Percentiles rank a stretch among this genome's conserved stretches.
phyloP scores from a whole-genome alignment of 2,797 vertebrate genomes.

The Varecia variegata region DNA sequence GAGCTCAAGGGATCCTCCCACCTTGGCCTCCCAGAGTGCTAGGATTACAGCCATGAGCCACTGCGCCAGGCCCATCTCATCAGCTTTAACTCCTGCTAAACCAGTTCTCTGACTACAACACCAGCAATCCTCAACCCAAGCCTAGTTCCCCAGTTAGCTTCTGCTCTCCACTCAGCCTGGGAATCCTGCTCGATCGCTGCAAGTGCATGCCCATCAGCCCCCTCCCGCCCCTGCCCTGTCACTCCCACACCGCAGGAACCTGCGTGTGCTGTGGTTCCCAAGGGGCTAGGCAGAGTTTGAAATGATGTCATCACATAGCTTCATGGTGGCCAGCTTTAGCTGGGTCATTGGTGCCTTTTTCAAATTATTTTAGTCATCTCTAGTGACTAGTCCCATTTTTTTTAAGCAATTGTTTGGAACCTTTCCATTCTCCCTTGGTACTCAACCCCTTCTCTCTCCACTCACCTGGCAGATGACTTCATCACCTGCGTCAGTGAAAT shows the following conservation, averaged over 20 bases:
- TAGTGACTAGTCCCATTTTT: background rate
- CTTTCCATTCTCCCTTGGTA: too few species aligned
- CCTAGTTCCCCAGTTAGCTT: background rate
- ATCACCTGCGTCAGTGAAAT: background rate
- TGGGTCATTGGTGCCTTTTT: background rate
- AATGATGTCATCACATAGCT: rapidly evolving
- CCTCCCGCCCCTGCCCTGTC: background rate
- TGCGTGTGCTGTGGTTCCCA: rapidly evolving
- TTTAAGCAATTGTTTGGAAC: background rate
- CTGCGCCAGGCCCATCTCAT: background rate
- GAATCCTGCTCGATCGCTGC: background rate
- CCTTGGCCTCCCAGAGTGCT: too few species aligned
- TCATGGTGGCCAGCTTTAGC: rapidly evolving
- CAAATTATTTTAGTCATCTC: background rate
- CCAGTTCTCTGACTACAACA: background rate
- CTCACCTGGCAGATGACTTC: background rate
- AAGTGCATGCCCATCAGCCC: rapidly evolving
- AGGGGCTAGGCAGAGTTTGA: background rate
- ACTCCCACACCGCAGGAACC: background rate
- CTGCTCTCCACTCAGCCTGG: background rate
- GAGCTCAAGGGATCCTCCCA: too few species aligned
- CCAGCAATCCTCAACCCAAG: rapidly evolving
- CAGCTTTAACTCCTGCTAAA: background rate
- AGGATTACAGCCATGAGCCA: too few species aligned
- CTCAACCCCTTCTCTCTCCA: background rate